Evolutionary conservation across 2,113 vertebrate genomes (phyloP).

Genomic region (Odocoileus hemionus): DNA sequence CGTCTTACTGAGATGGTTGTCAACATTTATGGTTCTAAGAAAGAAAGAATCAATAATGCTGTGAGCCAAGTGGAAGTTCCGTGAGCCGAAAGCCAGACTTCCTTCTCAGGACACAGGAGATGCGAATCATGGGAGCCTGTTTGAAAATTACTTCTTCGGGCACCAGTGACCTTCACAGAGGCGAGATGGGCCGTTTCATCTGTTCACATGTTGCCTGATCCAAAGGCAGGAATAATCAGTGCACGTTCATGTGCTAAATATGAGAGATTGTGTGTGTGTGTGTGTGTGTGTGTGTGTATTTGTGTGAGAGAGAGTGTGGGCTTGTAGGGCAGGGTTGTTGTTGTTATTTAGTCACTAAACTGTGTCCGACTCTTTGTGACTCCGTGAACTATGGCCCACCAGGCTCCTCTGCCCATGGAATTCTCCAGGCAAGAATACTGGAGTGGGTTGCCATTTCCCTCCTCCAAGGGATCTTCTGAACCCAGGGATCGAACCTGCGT

Average conservation of each 20-base stretch:
- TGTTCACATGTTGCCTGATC: not conserved
- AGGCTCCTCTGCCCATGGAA: not conserved
- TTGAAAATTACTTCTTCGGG: not conserved
- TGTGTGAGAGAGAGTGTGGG: not conserved
- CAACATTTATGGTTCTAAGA: constrained; percentile 39
- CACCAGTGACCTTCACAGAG: not conserved
- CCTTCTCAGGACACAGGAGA: not conserved
- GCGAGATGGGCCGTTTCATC: not conserved
- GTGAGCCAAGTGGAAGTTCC: constrained; percentile 33
- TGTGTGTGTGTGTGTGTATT: not conserved
- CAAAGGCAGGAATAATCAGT: not conserved
- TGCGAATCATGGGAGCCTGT: not conserved
- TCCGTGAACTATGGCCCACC: not conserved
- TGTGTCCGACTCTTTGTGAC: not conserved
- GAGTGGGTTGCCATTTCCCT: not conserved
- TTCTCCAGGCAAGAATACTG: not conserved
- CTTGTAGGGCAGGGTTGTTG: not conserved
- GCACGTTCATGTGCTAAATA: not conserved
- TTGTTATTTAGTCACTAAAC: not conserved
- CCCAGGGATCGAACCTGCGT: not conserved
- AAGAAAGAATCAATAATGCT: constrained; percentile 35
- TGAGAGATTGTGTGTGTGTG: not conserved
- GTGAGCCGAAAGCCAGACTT: constrained; percentile 39
- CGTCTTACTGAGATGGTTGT: not conserved
- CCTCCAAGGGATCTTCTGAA: not conserved